A percentile compares a stretch with the other conserved stretches of the same genome.
Conservation (phyloP, 2,113 vertebrate genomes). For the Alosa alosa region DNA sequence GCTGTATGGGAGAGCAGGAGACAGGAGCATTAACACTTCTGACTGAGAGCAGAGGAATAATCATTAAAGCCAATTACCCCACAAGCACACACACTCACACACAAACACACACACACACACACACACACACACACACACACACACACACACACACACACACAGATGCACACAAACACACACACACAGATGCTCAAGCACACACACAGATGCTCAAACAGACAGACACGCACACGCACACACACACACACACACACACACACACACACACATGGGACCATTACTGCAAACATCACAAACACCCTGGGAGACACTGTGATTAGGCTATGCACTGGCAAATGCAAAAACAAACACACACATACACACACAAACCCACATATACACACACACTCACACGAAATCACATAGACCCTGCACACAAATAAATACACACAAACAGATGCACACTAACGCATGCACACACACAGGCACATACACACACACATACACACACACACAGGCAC, state of each 20-base stretch:
- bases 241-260: background rate
- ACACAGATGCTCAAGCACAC: background rate
- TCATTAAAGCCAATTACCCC: constrained; percentile 11
- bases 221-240: background rate
- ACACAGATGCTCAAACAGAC: background rate
- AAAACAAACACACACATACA: background rate
- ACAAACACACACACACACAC: background rate
- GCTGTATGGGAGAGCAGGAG: constrained; percentile 7
- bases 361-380: background rate
- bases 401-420: background rate
- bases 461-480: background rate
- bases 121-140: no score
- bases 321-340: background rate
- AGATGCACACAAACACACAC: background rate
- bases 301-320: constrained; percentile 9
- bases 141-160: background rate
- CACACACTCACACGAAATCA: background rate
- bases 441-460: background rate
- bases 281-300: constrained; percentile 12
- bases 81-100: background rate
- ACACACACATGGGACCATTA: background rate
- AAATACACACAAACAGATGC: background rate
- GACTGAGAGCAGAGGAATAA: constrained; percentile 2
- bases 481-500: background rate
- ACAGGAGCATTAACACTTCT: constrained; percentile 12